phyloP scores from a whole-genome alignment of 2,113 vertebrate species.

The Vulpes vulpes region DNA sequence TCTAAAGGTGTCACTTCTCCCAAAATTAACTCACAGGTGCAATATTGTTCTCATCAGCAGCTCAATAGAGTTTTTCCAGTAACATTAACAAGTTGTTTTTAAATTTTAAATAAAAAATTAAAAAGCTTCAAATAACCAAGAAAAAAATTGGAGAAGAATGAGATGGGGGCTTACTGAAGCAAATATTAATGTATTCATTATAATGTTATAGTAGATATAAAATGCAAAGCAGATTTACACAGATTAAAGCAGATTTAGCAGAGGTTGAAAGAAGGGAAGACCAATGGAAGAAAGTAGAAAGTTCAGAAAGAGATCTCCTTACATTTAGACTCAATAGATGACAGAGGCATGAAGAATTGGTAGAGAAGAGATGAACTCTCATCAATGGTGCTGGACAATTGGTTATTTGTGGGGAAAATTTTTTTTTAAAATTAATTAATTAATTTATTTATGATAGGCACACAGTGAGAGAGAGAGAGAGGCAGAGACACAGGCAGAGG shows the following conservation, averaged over 20 bases:
- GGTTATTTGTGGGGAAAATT: background rate
- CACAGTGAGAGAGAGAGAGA: no score
- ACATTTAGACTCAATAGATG: background rate
- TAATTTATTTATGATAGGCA: no score
- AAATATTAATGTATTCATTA: background rate
- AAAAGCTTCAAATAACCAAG: background rate
- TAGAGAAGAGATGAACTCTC: background rate
- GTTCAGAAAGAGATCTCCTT: background rate
- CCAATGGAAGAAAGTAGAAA: background rate
- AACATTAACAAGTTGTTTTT: background rate
- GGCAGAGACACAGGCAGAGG: no score
- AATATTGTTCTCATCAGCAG: slow-evolving; percentile 9
- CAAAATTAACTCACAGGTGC: background rate
- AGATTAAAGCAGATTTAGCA: no score
- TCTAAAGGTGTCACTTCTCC: background rate
- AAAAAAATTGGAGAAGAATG: background rate
- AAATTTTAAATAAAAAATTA: background rate
- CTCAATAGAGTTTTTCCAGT: background rate
- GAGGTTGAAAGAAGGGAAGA: background rate
- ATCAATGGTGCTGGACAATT: background rate
- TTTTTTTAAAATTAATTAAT: no score
- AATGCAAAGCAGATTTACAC: background rate
- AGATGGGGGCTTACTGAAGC: background rate
- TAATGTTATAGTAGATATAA: background rate
- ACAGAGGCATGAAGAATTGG: background rate